A percentile compares a stretch with the other conserved stretches of the same genome.
These are phyloP conservation scores for Micrasema minimum DNA, from an alignment of 1,140 invertebrate species.

Conservation along the genomic window DNA sequence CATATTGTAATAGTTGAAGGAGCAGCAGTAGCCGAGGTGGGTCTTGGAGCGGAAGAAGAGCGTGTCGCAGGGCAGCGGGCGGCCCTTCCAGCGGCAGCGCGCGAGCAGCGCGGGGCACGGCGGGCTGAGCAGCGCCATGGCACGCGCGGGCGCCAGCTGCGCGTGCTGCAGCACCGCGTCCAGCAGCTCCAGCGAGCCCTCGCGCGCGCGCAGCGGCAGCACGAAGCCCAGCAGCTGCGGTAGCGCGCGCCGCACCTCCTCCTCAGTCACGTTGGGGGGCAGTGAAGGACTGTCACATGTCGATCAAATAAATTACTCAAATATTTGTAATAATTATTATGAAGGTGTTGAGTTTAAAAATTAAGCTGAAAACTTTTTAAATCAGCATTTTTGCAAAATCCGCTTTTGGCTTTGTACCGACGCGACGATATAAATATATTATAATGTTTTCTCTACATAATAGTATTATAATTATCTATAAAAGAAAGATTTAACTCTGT, in stretches of 20 bases:
- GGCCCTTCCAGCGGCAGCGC: constrained; percentile 64
- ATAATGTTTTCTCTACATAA: too few relatives aligned
- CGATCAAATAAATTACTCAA: too few relatives aligned
- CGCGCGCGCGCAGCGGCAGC: constrained; percentile 4
- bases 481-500: too few relatives aligned
- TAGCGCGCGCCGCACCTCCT: constrained; percentile 42
- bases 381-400: too few relatives aligned
- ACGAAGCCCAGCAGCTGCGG: constrained; percentile 53
- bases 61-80: constrained; percentile 54
- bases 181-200: constrained; percentile 15
- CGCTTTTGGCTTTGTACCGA: too few relatives aligned
- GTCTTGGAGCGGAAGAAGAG: constrained; percentile 60
- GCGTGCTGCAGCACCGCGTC: constrained; percentile 46
- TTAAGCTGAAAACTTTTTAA: too few relatives aligned
- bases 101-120: constrained; percentile 57
- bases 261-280: constrained; percentile 33
- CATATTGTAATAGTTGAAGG: constrained; percentile 60
- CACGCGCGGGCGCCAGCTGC: constrained; percentile 29
- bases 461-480: too few relatives aligned
- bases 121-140: constrained; percentile 55
- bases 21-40: constrained; percentile 63
- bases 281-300: not conserved
- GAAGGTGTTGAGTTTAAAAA: too few relatives aligned
- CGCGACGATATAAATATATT: too few relatives aligned
- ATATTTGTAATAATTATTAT: too few relatives aligned